Percentiles rank a stretch among this genome's conserved stretches.
Conservation (phyloP, 2,797 vertebrate species). For the Coendou prehensilis region DNA sequence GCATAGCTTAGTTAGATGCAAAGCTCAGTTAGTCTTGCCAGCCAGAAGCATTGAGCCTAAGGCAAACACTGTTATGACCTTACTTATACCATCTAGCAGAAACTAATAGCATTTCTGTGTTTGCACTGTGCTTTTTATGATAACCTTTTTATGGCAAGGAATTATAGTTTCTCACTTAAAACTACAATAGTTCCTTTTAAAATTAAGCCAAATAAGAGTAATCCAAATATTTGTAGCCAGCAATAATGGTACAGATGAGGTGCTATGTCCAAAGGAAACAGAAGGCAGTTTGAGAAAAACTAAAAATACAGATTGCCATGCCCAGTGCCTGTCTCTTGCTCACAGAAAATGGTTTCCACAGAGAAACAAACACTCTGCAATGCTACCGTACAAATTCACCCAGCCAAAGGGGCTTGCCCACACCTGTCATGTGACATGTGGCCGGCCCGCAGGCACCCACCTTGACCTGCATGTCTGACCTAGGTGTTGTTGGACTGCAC, state of each 20-base stretch:
- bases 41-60: not conserved
- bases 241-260: not conserved
- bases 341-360: not conserved
- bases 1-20: not conserved
- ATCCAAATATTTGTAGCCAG: not conserved
- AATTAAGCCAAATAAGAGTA: conserved; percentile 11
- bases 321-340: not conserved
- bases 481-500: accelerated
- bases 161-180: not conserved
- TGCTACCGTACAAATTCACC: not conserved
- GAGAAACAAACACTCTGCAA: too few species aligned
- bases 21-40: not conserved
- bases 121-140: not conserved
- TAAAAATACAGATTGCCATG: not conserved
- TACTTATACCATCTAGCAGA: not conserved
- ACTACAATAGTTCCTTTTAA: not conserved
- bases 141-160: not conserved
- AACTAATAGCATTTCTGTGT: not conserved
- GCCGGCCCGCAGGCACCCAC: accelerated
- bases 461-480: not conserved
- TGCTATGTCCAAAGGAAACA: not conserved
- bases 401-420: not conserved
- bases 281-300: not conserved
- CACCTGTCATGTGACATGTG: accelerated
- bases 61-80: not conserved